Base-by-base conservation (phyloP, 2,797 vertebrate genomes). In the Sebastes matsubarae region DNA sequence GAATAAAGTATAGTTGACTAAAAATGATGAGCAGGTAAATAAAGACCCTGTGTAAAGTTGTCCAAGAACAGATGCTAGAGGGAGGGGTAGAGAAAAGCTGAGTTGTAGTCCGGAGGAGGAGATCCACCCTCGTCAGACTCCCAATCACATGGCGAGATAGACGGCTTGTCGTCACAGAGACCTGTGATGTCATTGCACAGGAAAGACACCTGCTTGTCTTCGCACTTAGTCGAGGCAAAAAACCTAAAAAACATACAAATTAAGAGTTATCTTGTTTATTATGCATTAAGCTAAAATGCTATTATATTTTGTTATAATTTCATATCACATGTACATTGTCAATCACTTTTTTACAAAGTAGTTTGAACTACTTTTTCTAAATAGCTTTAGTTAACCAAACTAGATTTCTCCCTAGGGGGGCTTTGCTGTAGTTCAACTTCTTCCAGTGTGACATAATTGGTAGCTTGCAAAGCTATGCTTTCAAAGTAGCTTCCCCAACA, bases 61-160 rank as follows among this genome's bases (percentile, higher is more conserved):
- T 67, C 13, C 5, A 25, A 16, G 14, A 42, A 2, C 4, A 34
- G 66, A 52, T 83, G 84, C 91, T 94, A 95, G 64, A 94, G 95
- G 90, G 81, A 93, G 71, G 91, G 96, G 91, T 86, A 95, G 90
- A 79, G 93, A 79, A 96, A 85, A n/a, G 94, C 90, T 0, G 96
- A 95, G 85, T 94, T 97, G 88, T 96, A 97, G 89, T 97, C 96
- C 0, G 97, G 96, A 70, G 96, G 96, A 14, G 95, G 94, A 4
- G 95, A 93, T 52, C 85, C 80, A 42, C 89, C 93, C 0, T 94
- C 94, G 57, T 96, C 93, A 18, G 91, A 91, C 0, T 81, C 73
- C 24, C 94, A 93, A 3, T 94, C 93, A 0, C 65, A 93, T 0
- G 94, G 92, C 1, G 93, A 54, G 66, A 91, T 87, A 8, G 61